These are phyloP conservation scores for Acronicta leporina DNA, from an alignment of 2,888 invertebrate genomes.

Conservation along the genomic window DNA sequence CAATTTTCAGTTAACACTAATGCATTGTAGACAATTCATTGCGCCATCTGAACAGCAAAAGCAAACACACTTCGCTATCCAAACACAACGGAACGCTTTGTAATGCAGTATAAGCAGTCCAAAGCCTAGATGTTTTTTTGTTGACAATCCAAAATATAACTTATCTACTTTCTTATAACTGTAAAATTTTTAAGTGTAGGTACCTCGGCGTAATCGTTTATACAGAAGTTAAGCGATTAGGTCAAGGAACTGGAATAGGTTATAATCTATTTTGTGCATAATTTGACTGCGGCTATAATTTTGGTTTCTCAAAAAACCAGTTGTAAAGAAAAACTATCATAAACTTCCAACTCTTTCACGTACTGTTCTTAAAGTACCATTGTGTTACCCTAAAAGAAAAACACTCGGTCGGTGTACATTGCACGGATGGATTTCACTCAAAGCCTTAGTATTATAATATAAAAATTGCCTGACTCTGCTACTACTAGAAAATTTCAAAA, in stretches of 20 bases:
- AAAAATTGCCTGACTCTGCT: not conserved
- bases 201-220: no score
- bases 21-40: not conserved
- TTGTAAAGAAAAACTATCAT: no score
- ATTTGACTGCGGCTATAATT: no score
- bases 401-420: conserved; percentile 3
- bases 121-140: not conserved
- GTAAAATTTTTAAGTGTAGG: no score
- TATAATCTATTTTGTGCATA: no score
- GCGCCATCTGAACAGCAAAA: not conserved
- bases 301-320: no score
- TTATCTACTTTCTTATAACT: not conserved
- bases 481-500: not conserved
- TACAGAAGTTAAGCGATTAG: no score
- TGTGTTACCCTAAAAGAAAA: not conserved
- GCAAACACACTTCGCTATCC: not conserved
- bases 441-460: not conserved
- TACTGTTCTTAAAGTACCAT: conserved; percentile 3
- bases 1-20: conserved; percentile 14
- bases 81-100: conserved; percentile 14
- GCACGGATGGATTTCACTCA: not conserved
- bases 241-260: no score
- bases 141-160: not conserved
- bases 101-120: no score
- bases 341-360: not conserved